phyloP scores from a whole-genome alignment of 2,113 vertebrate genomes.

The Brachyistius frenatus region DNA sequence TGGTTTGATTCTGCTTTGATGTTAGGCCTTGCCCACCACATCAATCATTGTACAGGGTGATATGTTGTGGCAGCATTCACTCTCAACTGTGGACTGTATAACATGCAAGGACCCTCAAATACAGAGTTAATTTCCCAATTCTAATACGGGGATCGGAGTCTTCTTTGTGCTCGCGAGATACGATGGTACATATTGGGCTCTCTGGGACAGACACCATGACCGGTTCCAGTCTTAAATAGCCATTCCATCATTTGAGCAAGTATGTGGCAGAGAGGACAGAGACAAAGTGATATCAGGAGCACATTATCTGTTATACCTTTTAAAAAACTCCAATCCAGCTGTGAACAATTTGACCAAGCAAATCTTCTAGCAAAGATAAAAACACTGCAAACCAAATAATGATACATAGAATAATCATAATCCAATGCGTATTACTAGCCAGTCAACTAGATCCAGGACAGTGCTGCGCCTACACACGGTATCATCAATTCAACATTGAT shows the following conservation, averaged over 20 bases:
- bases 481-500: constrained; percentile 77
- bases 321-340: constrained; percentile 55
- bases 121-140: constrained; percentile 25
- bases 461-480: constrained; percentile 53
- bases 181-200: constrained; percentile 28
- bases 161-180: constrained; percentile 17
- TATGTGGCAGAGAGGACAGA: constrained; percentile 3
- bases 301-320: constrained; percentile 31
- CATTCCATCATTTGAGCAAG: constrained; percentile 28
- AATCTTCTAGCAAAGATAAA: constrained; percentile 31
- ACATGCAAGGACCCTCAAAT: constrained; percentile 51
- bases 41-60: constrained; percentile 30
- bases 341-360: constrained; percentile 63
- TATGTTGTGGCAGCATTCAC: constrained; percentile 47
- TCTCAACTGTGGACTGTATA: constrained; percentile 20
- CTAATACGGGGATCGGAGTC: constrained; percentile 12
- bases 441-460: constrained; percentile 48
- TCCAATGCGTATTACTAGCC: constrained; percentile 45
- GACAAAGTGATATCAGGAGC: constrained; percentile 21
- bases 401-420: constrained; percentile 38
- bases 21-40: constrained; percentile 35
- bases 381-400: constrained; percentile 56
- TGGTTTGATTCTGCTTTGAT: constrained; percentile 59
- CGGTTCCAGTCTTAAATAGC: constrained; percentile 27
- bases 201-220: constrained; percentile 15